Conservation (phyloP, 1,140 invertebrate species). For the Branchinecta lynchi region DNA sequence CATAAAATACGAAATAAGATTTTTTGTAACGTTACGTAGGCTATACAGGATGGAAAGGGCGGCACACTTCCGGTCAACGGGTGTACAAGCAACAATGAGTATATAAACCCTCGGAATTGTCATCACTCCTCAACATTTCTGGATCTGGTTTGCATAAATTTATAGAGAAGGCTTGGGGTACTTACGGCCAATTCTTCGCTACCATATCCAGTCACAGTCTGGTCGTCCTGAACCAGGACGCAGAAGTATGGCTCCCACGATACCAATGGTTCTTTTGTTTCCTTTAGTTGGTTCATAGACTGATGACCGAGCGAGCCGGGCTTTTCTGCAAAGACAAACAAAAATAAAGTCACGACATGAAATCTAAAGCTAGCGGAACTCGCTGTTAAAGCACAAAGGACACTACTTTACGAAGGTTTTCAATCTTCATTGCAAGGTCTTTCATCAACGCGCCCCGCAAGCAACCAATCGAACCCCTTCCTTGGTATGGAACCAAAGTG, state of each 20-base stretch:
- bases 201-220: constrained; percentile 64
- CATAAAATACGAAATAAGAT: neutral
- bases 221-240: constrained; percentile 66
- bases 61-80: constrained; percentile 4
- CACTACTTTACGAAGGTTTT: too few species aligned
- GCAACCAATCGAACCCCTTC: too few species aligned
- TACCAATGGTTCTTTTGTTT: constrained; percentile 29
- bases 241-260: constrained; percentile 74
- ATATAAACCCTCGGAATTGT: too few species aligned
- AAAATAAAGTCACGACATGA: too few species aligned
- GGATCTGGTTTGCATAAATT: neutral
- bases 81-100: too few species aligned
- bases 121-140: neutral
- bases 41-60: neutral
- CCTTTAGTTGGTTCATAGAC: constrained; percentile 29
- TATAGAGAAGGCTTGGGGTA: constrained; percentile 26
- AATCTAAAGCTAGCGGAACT: too few species aligned
- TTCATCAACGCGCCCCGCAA: too few species aligned
- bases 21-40: constrained; percentile 12
- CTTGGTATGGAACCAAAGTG: too few species aligned
- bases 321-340: constrained; percentile 29
- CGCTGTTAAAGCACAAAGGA: too few species aligned
- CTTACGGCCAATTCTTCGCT: constrained; percentile 75
- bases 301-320: constrained; percentile 32
- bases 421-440: too few species aligned